Evolutionary conservation across 2,113 vertebrate genomes (phyloP).

Genomic region (Nyctibius bracteatus): DNA sequence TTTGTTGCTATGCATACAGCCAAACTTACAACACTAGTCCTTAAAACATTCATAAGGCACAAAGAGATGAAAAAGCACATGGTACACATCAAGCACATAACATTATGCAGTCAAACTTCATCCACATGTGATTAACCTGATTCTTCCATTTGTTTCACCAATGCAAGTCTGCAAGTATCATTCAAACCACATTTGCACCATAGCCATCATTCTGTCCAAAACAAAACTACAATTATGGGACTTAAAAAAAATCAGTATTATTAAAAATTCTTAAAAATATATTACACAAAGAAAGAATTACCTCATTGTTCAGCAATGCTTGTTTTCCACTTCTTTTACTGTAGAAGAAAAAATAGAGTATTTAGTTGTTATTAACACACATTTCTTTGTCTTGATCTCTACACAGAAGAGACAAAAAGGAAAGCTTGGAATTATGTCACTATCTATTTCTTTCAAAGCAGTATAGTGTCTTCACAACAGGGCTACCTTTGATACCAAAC

Average conservation of each 20-base stretch:
- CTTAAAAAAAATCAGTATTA: not conserved
- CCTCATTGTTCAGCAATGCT: conserved; percentile 77
- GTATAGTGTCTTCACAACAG: not conserved
- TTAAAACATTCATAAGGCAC: not conserved
- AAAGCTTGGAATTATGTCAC: not conserved
- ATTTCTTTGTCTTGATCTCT: not conserved
- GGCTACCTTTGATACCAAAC: not conserved
- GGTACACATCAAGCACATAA: not conserved
- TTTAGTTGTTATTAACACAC: conserved; percentile 1
- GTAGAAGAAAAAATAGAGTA: conserved; percentile 44
- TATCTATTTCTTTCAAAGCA: not conserved
- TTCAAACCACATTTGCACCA: not conserved
- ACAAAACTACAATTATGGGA: not conserved
- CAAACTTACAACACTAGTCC: not conserved
- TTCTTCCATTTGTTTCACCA: not conserved
- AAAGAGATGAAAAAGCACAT: not conserved
- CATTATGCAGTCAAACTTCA: not conserved
- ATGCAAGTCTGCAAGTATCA: not conserved
- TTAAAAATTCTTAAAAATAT: not conserved
- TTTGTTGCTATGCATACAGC: not conserved
- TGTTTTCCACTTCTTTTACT: conserved; percentile 84
- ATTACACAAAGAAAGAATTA: conserved; percentile 63
- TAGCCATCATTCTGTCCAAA: not conserved
- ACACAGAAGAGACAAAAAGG: not conserved
- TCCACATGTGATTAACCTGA: not conserved